Base-by-base conservation (phyloP, 1,140 invertebrate species). In the Megalonaias nervosa region DNA sequence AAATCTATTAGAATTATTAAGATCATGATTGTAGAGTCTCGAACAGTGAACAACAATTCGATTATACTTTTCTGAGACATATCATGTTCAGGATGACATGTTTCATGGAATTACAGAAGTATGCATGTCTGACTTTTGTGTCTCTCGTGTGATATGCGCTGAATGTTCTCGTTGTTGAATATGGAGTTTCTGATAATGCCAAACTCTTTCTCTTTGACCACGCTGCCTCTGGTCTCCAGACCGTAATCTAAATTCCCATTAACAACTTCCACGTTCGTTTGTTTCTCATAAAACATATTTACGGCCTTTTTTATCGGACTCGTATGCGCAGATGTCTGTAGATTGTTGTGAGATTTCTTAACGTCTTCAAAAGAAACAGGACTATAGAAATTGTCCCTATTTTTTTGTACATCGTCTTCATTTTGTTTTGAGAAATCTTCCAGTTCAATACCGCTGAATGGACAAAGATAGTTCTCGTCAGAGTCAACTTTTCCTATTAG, bases 311-410 rank as follows among this genome's bases (percentile, higher is more conserved):
- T 75, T 19, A 71, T 58, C n/a, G n/a, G 19, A 16, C 67, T 66
- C 16, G 82, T 71, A 12, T 61, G 61, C 48, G 19, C 59, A 1
- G 74, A 77, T 57, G 75, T 65, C 11, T 59, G 16, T 12, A 26
- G 58, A 16, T 56, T 72, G 65, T 55, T 69, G 26, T 68, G 74
- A 26, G 79, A 79, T 15, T 71, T 73, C 69, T 74, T 61, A 2
- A 85, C 66, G 67, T 88, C 87, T 23, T 84, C 82, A 71, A 84
- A 88, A 26, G 87, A 87, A n/a, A 88, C 85, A 12, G 87, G 87
- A 13, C 17, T 56, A 14, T 15, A 11, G 19, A 21, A 31, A 26
- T 76, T 26, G 17, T 67, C 67, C 56, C 26, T 17, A 56, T 56
- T 66, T 67, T 67, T 48, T 13, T 60, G 26, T 48, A 65, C 26